A percentile compares a stretch with the other conserved stretches of the same genome.
These are phyloP conservation scores for Saguinus midas DNA, from an alignment of 2,113 vertebrate species.

Conservation along the genomic window DNA sequence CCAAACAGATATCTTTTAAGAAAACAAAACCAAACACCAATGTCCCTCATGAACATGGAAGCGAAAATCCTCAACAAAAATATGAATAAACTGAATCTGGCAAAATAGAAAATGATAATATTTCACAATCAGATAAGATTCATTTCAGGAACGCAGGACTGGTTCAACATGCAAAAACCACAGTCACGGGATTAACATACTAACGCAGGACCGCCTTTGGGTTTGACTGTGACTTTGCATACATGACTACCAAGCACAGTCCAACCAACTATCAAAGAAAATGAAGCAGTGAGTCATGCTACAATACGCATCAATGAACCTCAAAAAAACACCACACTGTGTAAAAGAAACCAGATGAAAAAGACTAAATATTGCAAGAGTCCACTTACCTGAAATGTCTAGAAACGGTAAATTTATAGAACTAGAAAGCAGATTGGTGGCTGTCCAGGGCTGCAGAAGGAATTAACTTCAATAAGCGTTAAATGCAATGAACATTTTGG, in stretches of 20 bases:
- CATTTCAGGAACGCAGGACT: neutral
- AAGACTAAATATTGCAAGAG: neutral
- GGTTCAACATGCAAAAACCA: too few relatives aligned
- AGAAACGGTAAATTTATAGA: neutral
- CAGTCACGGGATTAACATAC: neutral
- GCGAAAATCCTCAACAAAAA: neutral
- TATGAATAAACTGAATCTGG: neutral
- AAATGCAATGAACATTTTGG: neutral
- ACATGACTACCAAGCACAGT: neutral
- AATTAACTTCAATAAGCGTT: neutral
- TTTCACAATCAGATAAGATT: neutral
- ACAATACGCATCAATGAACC: neutral
- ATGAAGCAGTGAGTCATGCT: neutral
- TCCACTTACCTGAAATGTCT: neutral
- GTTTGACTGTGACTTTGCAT: neutral
- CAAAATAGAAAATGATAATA: neutral
- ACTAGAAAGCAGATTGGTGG: neutral
- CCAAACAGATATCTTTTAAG: neutral
- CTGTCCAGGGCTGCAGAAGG: too few relatives aligned
- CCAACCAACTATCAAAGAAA: neutral
- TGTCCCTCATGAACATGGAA: neutral
- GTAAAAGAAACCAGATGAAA: neutral
- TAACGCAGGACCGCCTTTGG: too few relatives aligned
- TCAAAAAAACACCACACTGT: neutral
- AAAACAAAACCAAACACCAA: neutral